Base-by-base conservation (phyloP, 2,113 vertebrate genomes). In the Ornithorhynchus anatinus region DNA sequence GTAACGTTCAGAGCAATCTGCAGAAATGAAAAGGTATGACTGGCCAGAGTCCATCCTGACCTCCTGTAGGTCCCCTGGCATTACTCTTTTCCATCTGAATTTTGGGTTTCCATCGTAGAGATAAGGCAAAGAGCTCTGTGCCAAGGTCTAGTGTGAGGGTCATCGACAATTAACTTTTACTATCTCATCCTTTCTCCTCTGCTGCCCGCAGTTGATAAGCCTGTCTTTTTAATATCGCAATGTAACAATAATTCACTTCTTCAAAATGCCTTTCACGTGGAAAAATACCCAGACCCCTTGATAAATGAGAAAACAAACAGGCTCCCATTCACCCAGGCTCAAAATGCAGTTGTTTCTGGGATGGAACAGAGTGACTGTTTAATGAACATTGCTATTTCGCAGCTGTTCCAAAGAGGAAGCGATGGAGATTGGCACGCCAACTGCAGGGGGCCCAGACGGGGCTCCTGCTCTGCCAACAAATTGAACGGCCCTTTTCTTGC, bases 371-470 rank as follows among this genome's bases (percentile, higher is more conserved):
- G 12, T 4, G 12, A 12, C 14, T 42, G 33, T 54, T 58, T 44
- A 50, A 54, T 20, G 19, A 58, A 48, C 10, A 45, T 27, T n/a
- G n/a, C n/a, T 19, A 12, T 40, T 40, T 51, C 22, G 37, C 37
- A 69, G 69, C 56, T 59, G 22, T 47, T 69, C 38, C 27, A 40
- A 51, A 11, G 11, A 65, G 67, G 50, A 72, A 62, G 40, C 6
- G 13, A 65, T n/a, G 44, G 44, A 38, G 16, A 70, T 22, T 8
- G 25, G 20, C 33, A 17, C n/a, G 14, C 52, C 36, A 50, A 35
- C 29, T 22, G 14, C 44, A 51, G 29, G 9, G 4, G 33, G 50
- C 29, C 32, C 44, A 67, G 62, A 12, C 4, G 10, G 36, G 22
- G 50, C 27, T 23, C 7, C 3, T 3, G 27, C 16, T 14, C 32